Percentiles rank a stretch among this genome's conserved stretches.
Evolutionary conservation across 2,888 invertebrate genomes (phyloP).

Genomic region (Marronus borbonicus): DNA sequence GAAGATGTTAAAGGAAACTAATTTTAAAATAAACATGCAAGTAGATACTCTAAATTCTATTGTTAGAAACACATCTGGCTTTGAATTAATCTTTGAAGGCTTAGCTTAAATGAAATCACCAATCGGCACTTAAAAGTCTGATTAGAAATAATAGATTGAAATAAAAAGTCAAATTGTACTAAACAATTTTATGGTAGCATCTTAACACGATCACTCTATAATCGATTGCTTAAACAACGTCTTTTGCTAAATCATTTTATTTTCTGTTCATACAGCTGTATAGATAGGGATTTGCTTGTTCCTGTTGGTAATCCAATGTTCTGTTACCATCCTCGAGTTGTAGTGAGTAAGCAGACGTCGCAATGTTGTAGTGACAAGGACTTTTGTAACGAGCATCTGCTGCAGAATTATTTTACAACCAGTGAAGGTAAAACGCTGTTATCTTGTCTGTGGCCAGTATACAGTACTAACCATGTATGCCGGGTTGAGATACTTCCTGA

Average conservation of each 20-base stretch:
- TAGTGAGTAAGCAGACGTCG: conserved; percentile 83
- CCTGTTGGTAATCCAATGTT: conserved; percentile 76
- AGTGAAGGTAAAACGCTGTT: conserved; percentile 36
- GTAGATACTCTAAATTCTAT: too few species aligned
- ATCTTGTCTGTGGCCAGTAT: conserved; percentile 1
- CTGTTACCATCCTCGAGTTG: conserved; percentile 81
- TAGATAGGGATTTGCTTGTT: conserved; percentile 41
- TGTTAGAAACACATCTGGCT: too few species aligned
- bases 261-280: conserved; percentile 41
- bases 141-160: too few species aligned
- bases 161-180: too few species aligned
- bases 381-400: conserved; percentile 78
- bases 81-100: too few species aligned
- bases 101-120: too few species aligned
- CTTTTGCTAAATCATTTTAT: conserved; percentile 28
- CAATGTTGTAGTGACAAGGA: conserved; percentile 84
- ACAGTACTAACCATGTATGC: conserved; percentile 20
- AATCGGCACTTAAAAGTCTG: too few species aligned
- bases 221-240: conserved; percentile 2
- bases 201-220: not conserved
- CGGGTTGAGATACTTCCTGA: conserved; percentile 25
- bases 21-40: too few species aligned
- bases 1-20: too few species aligned
- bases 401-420: conserved; percentile 34
- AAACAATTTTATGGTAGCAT: not conserved